Evolutionary conservation across 2,888 invertebrate genomes (phyloP), one percentile per base, ranked within the genome.

Genomic region (Ectemnius cavifrons): DNA sequence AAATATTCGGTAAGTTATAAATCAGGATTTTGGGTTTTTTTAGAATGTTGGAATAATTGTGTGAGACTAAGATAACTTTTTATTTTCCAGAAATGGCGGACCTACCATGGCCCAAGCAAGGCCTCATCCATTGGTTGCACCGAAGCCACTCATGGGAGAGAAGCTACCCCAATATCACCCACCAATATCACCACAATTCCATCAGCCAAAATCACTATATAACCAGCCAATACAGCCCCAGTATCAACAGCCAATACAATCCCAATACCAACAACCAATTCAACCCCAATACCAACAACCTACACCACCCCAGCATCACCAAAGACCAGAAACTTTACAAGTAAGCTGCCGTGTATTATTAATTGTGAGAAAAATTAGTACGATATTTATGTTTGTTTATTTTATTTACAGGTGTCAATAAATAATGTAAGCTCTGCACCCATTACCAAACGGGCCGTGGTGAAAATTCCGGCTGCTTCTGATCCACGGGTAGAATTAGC

Each of bases 401-500:
- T 18, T 47, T 45, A 23, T 18, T 16, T 52, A 8, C 14, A 81
- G 81, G 5, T 27, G 4, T 1, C 27, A 37, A 52, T 63, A 20
- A n/a, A 8, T 3, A 76, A 59, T 61, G 2, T 37, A 37, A 37
- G 37, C 37, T 37, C 37, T 6, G 37, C 5, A 11, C 37, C 37
- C 11, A 11, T 37, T 37, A 8, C 37, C 0, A 6, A 37, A 37
- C 5, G 37, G 37, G 37, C 37, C 4, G 37, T 37, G 37, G 37
- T 37, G 37, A 37, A 37, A 37, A 8, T 37, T 6, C 8, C 37
- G 11, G 37, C 45, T 52, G 23, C 11, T 20, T 46, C 60, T 3
- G 84, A 86, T 67, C 79, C 81, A 14, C 67, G 82, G 20, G 69
- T 63, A 2, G 74, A 73, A 5, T 63, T 86, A 5, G 63, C 45